A percentile compares a stretch with the other conserved stretches of the same genome.
These are phyloP conservation scores for Serrognathus titanus DNA, from an alignment of 2,888 invertebrate genomes.

Conservation along the genomic window DNA sequence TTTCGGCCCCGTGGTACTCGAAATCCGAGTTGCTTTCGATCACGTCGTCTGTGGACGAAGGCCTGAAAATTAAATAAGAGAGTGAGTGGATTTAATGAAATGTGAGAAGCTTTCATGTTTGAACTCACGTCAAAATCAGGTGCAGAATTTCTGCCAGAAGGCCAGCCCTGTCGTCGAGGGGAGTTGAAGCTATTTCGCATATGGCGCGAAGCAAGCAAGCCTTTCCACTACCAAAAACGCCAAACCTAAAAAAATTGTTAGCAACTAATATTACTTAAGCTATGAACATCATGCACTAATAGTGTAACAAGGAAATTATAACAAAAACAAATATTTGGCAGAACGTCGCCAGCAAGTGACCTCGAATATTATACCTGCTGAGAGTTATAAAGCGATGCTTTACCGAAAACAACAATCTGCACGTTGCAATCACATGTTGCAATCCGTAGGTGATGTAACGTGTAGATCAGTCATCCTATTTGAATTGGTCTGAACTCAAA, in stretches of 20 bases:
- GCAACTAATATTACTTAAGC: too few species aligned
- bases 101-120: neutral
- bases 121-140: slow-evolving; percentile 67
- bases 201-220: slow-evolving; percentile 71
- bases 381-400: too few species aligned
- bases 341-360: too few species aligned
- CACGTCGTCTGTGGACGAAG: slow-evolving; percentile 65
- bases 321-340: too few species aligned
- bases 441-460: too few species aligned
- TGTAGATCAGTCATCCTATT: too few species aligned
- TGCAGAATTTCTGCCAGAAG: slow-evolving; percentile 70
- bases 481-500: too few species aligned
- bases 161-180: slow-evolving; percentile 64
- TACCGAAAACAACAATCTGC: too few species aligned
- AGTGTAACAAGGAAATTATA: too few species aligned
- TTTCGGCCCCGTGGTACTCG: slow-evolving; percentile 72
- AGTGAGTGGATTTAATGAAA: neutral
- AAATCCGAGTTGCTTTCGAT: slow-evolving; percentile 64
- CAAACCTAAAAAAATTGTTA: slow-evolving; percentile 51
- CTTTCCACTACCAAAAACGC: slow-evolving; percentile 57
- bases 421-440: too few species aligned
- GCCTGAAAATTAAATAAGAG: slow-evolving; percentile 49
- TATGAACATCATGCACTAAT: too few species aligned
- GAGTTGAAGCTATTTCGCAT: slow-evolving; percentile 70
- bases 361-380: too few species aligned